These are phyloP conservation scores for Emydocephalus ijimae DNA, from an alignment of 2,113 vertebrate genomes.

Conservation along the genomic window DNA sequence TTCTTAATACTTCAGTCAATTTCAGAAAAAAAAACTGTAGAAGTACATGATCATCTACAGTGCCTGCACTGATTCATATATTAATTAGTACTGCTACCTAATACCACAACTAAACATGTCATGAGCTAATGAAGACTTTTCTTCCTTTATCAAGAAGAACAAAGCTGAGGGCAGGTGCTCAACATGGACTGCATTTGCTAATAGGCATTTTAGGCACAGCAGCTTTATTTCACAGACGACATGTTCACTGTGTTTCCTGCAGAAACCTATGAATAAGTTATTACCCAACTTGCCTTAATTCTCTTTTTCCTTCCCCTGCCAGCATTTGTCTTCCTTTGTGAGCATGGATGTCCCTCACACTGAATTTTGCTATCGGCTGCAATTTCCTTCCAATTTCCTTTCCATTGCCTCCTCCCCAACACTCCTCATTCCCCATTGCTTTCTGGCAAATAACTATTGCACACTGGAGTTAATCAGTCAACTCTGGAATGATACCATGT, in stretches of 20 bases:
- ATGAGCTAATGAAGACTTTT: conserved; percentile 54
- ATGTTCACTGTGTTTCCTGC: conserved; percentile 54
- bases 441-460: conserved; percentile 20
- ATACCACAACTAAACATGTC: conserved; percentile 44
- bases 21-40: background rate
- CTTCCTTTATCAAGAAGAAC: conserved; percentile 30
- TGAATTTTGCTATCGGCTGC: conserved; percentile 35
- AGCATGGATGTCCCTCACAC: conserved; percentile 44
- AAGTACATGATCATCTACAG: background rate
- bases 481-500: conserved; percentile 25
- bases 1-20: background rate
- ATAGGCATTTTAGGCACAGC: conserved; percentile 57
- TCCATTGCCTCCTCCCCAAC: background rate
- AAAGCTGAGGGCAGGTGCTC: conserved; percentile 54
- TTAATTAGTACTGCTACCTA: conserved; percentile 29
- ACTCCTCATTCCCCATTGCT: background rate
- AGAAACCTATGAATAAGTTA: conserved; percentile 65
- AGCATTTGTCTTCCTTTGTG: conserved; percentile 51
- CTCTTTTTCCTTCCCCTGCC: conserved; percentile 48
- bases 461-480: conserved; percentile 20
- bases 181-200: conserved; percentile 49
- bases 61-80: background rate
- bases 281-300: conserved; percentile 50
- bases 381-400: conserved; percentile 6
- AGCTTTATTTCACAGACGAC: conserved; percentile 63